Evolutionary conservation across 2,113 vertebrate species (phyloP).

Genomic region (Daubentonia madagascariensis): DNA sequence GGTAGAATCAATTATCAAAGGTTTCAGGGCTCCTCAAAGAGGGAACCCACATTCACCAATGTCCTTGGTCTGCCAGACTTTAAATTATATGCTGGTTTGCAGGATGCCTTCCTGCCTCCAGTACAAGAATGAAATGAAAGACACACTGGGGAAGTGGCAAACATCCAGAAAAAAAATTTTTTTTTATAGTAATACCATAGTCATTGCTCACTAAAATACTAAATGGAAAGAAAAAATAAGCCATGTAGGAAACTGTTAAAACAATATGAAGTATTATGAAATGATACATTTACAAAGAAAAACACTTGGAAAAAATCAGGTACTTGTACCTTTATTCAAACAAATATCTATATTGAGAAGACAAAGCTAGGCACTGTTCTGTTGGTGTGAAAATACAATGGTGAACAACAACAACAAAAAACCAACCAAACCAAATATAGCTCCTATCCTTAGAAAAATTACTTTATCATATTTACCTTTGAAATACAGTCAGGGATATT

Average conservation of each 20-base stretch:
- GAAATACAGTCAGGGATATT: neutral
- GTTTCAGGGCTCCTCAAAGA: neutral
- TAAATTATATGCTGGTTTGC: neutral
- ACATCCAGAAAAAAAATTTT: neutral
- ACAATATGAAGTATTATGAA: neutral
- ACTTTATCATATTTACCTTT: neutral
- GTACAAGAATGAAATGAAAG: neutral
- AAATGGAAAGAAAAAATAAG: neutral
- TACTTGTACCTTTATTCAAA: neutral
- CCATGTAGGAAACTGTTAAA: neutral
- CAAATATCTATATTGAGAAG: neutral
- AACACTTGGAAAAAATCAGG: neutral
- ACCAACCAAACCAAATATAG: neutral
- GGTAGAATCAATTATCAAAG: neutral
- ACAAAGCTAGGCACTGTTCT: neutral
- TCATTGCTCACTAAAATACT: neutral
- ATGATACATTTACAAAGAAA: neutral
- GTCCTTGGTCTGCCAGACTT: neutral
- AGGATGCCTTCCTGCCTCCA: neutral
- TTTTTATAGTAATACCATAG: neutral
- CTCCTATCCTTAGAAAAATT: neutral
- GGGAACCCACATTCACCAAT: neutral
- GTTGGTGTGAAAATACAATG: neutral
- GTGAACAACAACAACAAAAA: neutral
- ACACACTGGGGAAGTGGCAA: neutral